A percentile compares a stretch with the other conserved stretches of the same genome.
Evolutionary conservation across 1,140 invertebrate genomes (phyloP).

Genomic region (Linepithema humile): DNA sequence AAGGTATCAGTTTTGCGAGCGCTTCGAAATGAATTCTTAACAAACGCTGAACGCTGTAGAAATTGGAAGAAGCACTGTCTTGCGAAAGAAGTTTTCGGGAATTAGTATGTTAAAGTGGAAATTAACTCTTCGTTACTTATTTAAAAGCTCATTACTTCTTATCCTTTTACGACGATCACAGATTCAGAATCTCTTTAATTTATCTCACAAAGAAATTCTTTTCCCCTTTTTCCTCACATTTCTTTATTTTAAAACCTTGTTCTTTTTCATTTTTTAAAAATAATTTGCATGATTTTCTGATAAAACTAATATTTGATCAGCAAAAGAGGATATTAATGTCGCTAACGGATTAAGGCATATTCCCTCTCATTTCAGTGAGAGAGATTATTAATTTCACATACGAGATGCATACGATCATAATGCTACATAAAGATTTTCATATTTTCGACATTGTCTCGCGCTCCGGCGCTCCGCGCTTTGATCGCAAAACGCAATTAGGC

Average conservation of each 20-base stretch:
- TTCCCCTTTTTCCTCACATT: not conserved
- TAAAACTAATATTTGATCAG: not conserved
- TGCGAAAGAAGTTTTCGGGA: slow-evolving; percentile 40
- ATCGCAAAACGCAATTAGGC: slow-evolving; percentile 65
- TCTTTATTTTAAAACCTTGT: too few species aligned
- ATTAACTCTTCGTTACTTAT: slow-evolving; percentile 73
- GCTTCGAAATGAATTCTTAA: slow-evolving; percentile 36
- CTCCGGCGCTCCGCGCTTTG: slow-evolving; percentile 50
- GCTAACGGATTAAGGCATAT: not conserved
- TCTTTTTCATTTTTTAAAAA: not conserved
- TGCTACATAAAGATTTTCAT: slow-evolving; percentile 47
- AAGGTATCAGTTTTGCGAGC: not conserved
- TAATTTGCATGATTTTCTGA: not conserved
- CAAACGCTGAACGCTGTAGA: slow-evolving; percentile 8
- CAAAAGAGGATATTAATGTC: not conserved
- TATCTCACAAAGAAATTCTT: not conserved
- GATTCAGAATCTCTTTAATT: not conserved
- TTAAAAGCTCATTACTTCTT: slow-evolving; percentile 64
- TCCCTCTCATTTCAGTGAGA: too few species aligned
- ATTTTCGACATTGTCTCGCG: slow-evolving; percentile 52
- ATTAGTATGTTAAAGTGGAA: slow-evolving; percentile 75
- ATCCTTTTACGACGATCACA: not conserved
- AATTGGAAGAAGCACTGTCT: not conserved
- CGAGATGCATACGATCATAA: not conserved
- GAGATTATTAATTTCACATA: too few species aligned